These are phyloP conservation scores for Ecliptopera silaceata DNA, from an alignment of 2,888 invertebrate genomes.

Conservation along the genomic window DNA sequence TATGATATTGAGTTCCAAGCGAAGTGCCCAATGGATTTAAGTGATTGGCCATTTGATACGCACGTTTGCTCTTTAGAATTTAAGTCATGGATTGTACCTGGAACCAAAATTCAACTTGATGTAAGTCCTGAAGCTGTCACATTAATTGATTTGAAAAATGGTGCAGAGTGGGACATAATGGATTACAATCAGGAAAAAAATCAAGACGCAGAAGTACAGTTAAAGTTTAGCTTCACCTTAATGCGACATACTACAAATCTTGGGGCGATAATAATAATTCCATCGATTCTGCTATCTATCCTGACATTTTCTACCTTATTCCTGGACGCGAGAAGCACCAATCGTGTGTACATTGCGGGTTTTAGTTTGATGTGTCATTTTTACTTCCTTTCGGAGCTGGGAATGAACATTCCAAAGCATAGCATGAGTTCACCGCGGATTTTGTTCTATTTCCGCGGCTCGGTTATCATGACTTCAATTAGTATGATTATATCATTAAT, in stretches of 20 bases:
- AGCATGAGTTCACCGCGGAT: conserved; percentile 32
- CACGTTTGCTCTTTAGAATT: conserved; percentile 40
- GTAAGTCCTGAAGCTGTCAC: conserved; percentile 16
- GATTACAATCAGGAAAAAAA: conserved; percentile 13
- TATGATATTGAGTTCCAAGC: conserved; percentile 7
- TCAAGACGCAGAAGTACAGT: conserved; percentile 14
- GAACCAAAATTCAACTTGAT: conserved; percentile 24
- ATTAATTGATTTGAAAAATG: conserved; percentile 32
- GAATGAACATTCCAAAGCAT: conserved; percentile 30
- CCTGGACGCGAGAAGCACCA: conserved; percentile 25
- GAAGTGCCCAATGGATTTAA: conserved; percentile 31
- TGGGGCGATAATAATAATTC: conserved; percentile 33
- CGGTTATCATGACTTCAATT: conserved; percentile 27
- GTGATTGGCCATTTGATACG: conserved; percentile 44
- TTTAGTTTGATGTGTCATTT: conserved; percentile 39
- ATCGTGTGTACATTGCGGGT: conserved; percentile 26
- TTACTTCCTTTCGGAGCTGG: conserved; percentile 29
- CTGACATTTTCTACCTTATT: conserved; percentile 31
- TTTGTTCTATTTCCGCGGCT: conserved; percentile 35
- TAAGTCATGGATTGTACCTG: conserved; percentile 17
- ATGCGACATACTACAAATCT: conserved; percentile 30
- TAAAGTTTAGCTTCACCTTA: conserved; percentile 30
- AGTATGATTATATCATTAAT: conserved; percentile 17
- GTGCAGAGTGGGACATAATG: conserved; percentile 44
- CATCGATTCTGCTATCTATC: conserved; percentile 31